These are phyloP conservation scores for Amphiura filiformis DNA, from an alignment of 35 echinoderm and acorn worm species.

Conservation along the genomic window DNA sequence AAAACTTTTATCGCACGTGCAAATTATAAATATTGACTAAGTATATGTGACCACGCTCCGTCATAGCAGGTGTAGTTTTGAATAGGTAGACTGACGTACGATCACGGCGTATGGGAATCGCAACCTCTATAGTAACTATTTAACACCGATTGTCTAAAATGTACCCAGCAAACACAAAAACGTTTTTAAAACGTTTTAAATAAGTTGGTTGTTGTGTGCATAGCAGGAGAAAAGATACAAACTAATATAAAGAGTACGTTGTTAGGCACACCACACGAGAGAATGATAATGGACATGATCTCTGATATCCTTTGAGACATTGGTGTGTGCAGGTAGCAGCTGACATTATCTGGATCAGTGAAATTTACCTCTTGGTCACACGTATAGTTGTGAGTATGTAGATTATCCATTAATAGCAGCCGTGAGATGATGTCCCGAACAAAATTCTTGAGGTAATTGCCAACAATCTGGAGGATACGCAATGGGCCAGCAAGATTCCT, in stretches of 20 bases:
- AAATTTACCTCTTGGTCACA: neutral
- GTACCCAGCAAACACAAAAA: too few relatives aligned
- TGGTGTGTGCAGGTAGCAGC: neutral
- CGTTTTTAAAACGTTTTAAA: too few relatives aligned
- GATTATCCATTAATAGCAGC: neutral
- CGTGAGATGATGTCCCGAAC: too few relatives aligned
- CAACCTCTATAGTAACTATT: too few relatives aligned
- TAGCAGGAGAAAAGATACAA: conserved; percentile 9
- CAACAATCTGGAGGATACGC: neutral
- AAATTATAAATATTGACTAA: too few relatives aligned
- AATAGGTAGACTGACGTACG: too few relatives aligned
- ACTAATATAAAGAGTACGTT: conserved; percentile 55
- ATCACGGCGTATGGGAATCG: too few relatives aligned
- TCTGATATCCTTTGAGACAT: neutral
- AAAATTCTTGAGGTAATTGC: neutral
- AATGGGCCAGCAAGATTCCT: too few relatives aligned
- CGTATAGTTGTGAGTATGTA: neutral
- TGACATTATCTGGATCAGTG: neutral
- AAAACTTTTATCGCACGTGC: too few relatives aligned
- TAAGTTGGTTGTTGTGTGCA: conserved; percentile 64
- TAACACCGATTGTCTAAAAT: too few relatives aligned
- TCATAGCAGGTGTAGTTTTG: too few relatives aligned
- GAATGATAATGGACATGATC: conserved; percentile 34
- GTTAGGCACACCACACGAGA: conserved; percentile 36
- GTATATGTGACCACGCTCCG: too few relatives aligned